Evolutionary conservation across 2,888 invertebrate genomes (phyloP), one percentile per base, ranked within the genome.

Genomic region (Barypeithes pellucidus): DNA sequence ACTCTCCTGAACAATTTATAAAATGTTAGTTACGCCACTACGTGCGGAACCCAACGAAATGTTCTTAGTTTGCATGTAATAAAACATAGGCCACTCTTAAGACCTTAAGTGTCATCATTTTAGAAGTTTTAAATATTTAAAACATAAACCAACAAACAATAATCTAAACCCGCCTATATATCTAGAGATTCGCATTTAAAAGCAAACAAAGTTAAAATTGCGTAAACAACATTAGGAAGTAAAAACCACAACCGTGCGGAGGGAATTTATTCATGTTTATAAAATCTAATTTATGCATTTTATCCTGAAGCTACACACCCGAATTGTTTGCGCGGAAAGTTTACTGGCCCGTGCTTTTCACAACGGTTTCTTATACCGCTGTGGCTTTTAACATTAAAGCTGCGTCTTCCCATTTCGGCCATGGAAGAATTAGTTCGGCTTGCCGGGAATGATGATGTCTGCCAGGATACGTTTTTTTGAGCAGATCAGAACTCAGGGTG

Each of bases 241-340:
- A 79, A 80, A 79, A 79, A 79, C 73, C 77, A 75, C 68, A 76
- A 77, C 78, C 76, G 75, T 79, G 78, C 77, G 68, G 69, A 74
- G 77, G 77, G 76, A 79, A 79, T 80, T 79, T 79, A 79, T 79
- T 78, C 79, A 79, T 79, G 79, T 79, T 79, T 79, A 78, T 77
- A 77, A 77, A 80, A 80, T 80, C 78, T 79, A 80, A 81, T 78
- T 78, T 81, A 82, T 81, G 81, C 81, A 81, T 81, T 80, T 80
- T 77, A 76, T 78, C 82, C 80, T 68, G 61, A 72, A 79, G 81
- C 81, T 76, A 78, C 75, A 79, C 76, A 81, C 77, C 78, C 78
- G 78, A 80, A 80, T 79, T 82, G 82, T 81, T 81, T 80, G 79
- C 79, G 81, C 77, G 80, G 80, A 80, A 79, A 77, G 75, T 77